These are phyloP conservation scores for Phyllotreta striolata DNA, from an alignment of 2,888 invertebrate genomes.

Conservation along the genomic window DNA sequence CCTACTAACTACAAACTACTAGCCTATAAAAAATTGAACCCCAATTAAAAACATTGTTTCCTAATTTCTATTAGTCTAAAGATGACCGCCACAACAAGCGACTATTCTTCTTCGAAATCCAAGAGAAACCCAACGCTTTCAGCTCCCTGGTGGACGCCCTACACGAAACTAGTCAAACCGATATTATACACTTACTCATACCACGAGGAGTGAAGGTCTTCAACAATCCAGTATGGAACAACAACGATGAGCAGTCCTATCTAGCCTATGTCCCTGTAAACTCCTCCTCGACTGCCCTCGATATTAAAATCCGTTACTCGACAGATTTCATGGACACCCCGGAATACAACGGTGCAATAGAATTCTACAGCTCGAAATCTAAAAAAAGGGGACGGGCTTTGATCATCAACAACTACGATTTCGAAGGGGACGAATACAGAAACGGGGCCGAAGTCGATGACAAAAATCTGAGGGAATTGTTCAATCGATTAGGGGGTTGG, in stretches of 20 bases:
- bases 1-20: too few relatives aligned
- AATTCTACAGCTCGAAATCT: conserved; percentile 64
- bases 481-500: conserved; percentile 63
- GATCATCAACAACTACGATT: conserved; percentile 70
- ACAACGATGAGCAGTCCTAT: background rate
- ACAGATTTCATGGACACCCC: conserved; percentile 32
- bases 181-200: conserved; percentile 37
- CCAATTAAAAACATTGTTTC: conserved; percentile 12
- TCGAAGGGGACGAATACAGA: conserved; percentile 60
- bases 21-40: background rate
- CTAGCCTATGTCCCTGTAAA: conserved; percentile 24
- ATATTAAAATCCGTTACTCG: conserved; percentile 42
- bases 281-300: conserved; percentile 35
- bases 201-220: conserved; percentile 27
- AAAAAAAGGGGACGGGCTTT: conserved; percentile 67
- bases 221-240: conserved; percentile 21
- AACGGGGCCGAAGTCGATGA: conserved; percentile 68
- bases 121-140: conserved; percentile 45
- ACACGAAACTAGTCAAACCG: conserved; percentile 39
- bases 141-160: conserved; percentile 41
- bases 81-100: conserved; percentile 47
- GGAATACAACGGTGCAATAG: conserved; percentile 43
- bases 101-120: conserved; percentile 44
- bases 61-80: conserved; percentile 34
- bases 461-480: conserved; percentile 67